These are phyloP conservation scores for Calameuta idolon DNA, from an alignment of 2,888 invertebrate genomes.

Conservation along the genomic window DNA sequence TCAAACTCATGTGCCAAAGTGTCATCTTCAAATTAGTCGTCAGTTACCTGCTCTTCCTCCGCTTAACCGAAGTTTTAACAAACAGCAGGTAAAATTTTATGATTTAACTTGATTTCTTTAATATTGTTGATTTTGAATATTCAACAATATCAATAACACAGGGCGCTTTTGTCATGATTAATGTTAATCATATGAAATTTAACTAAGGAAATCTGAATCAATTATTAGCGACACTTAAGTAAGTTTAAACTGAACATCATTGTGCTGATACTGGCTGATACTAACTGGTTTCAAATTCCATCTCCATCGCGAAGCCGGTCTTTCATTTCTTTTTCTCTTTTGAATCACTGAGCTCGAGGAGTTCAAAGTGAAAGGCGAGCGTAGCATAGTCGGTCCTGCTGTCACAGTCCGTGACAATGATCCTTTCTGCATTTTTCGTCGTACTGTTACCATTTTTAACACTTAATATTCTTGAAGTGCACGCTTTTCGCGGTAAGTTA, in stretches of 20 bases:
- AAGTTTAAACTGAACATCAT: neutral
- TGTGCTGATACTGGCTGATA: neutral
- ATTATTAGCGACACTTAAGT: neutral
- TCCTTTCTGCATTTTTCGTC: neutral
- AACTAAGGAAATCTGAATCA: neutral
- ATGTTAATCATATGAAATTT: neutral
- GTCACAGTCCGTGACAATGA: conserved; percentile 1
- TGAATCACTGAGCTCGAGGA: neutral
- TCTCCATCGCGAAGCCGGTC: neutral
- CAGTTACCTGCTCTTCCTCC: too few relatives aligned
- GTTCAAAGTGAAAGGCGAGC: conserved; percentile 1
- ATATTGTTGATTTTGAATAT: too few relatives aligned
- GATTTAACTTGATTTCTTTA: too few relatives aligned
- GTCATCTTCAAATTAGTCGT: too few relatives aligned
- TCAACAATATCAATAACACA: neutral
- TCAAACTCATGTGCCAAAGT: neutral
- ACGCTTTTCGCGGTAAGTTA: conserved; percentile 1
- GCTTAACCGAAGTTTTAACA: too few relatives aligned
- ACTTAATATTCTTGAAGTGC: neutral
- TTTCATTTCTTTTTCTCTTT: neutral
- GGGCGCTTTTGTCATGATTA: neutral
- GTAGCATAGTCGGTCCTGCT: neutral
- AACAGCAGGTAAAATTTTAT: too few relatives aligned
- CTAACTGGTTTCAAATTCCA: neutral
- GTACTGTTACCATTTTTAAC: neutral